These are phyloP conservation scores for Jaculus jaculus DNA, from an alignment of 2,113 vertebrate genomes.

Conservation along the genomic window DNA sequence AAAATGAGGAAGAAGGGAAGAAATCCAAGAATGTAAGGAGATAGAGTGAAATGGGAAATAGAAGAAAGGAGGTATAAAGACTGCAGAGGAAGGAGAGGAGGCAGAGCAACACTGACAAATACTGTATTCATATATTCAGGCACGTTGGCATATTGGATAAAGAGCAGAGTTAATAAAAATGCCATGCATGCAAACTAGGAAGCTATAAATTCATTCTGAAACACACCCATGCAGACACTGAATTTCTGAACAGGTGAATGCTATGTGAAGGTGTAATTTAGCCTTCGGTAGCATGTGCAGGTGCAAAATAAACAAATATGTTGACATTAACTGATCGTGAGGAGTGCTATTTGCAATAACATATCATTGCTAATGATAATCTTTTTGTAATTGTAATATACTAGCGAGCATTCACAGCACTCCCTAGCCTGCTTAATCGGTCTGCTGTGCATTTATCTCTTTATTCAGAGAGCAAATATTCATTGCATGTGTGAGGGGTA, in stretches of 20 bases:
- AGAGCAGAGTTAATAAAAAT: conserved; percentile 45
- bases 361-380: conserved; percentile 64
- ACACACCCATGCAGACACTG: not conserved
- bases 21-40: not conserved
- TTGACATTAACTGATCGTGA: conserved; percentile 63
- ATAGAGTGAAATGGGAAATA: not conserved
- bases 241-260: conserved; percentile 50
- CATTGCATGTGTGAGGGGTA: not conserved
- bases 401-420: conserved; percentile 9
- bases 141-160: not conserved
- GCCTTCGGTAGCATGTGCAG: conserved; percentile 9
- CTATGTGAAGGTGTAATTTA: conserved; percentile 50
- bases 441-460: conserved; percentile 12
- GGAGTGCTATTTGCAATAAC: conserved; percentile 63
- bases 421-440: not conserved
- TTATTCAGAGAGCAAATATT: conserved; percentile 42
- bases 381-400: conserved; percentile 47
- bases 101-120: not conserved
- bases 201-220: conserved; percentile 41
- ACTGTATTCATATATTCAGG: not conserved
- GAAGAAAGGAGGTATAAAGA: not conserved
- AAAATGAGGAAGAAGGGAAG: too few species aligned
- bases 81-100: not conserved
- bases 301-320: conserved; percentile 50
- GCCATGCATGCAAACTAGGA: not conserved